Conservation (phyloP, 2,113 vertebrate genomes). For the Pterocles burchelli region DNA sequence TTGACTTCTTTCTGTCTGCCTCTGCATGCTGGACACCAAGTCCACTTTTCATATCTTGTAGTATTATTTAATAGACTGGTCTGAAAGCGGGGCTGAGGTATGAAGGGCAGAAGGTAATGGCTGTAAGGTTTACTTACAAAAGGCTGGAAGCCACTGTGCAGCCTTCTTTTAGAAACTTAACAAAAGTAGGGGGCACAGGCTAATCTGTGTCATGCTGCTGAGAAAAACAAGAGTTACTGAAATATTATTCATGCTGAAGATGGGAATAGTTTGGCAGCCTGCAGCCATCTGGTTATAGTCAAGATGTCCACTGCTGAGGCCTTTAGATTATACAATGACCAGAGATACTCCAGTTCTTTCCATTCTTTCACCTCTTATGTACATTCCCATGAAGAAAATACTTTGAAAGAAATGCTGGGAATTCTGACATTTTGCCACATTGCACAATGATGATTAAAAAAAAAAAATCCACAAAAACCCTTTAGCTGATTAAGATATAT, state of each 20-base stretch:
- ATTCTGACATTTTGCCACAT: neutral
- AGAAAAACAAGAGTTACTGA: neutral
- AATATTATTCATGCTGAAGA: slow-evolving; percentile 18
- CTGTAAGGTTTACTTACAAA: neutral
- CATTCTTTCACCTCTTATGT: slow-evolving; percentile 61
- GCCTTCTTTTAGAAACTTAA: neutral
- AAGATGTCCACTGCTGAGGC: slow-evolving; percentile 42
- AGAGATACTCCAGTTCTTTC: slow-evolving; percentile 62
- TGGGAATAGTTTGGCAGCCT: slow-evolving; percentile 53
- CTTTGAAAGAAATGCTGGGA: slow-evolving; percentile 31
- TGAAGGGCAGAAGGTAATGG: too few relatives aligned
- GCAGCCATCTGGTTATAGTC: slow-evolving; percentile 71
- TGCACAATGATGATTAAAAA: neutral
- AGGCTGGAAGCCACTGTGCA: neutral
- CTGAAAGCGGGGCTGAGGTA: too few relatives aligned
- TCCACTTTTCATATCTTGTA: neutral
- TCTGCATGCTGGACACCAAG: neutral
- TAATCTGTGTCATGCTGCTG: neutral
- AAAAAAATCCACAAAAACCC: neutral
- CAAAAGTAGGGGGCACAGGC: neutral
- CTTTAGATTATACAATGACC: slow-evolving; percentile 49
- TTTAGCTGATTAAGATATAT: neutral
- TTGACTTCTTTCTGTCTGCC: neutral
- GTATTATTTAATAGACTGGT: neutral
- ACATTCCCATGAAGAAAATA: slow-evolving; percentile 24